Percentiles rank a stretch among this genome's conserved stretches.
phyloP scores from a whole-genome alignment of 37 sponge, comb jelly and placozoan species.

The Amphimedon queenslandica region DNA sequence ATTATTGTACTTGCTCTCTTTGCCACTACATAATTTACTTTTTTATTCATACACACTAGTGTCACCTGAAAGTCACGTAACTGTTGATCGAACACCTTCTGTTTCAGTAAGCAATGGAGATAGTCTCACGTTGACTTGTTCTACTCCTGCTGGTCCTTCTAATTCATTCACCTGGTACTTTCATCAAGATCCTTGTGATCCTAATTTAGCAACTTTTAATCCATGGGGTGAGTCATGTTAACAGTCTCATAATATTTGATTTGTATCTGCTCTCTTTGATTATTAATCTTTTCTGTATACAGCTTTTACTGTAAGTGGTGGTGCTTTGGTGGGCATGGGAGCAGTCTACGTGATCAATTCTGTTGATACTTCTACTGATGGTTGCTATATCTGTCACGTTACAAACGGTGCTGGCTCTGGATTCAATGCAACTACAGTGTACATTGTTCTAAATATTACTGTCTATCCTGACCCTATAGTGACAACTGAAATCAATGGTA shows the following conservation, averaged over 20 bases:
- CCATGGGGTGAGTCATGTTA: neutral
- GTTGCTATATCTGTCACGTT: constrained; percentile 34
- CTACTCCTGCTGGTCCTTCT: constrained; percentile 40
- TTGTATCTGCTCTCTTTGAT: neutral
- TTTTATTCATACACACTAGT: no score
- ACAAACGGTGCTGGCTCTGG: constrained; percentile 26
- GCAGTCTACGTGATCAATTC: neutral
- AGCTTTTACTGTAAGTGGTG: no score
- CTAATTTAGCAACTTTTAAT: no score
- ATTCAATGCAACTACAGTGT: constrained; percentile 5
- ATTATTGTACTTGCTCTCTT: no score
- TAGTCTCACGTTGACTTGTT: constrained; percentile 10
- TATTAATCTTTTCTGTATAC: neutral
- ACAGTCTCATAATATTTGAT: neutral
- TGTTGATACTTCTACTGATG: constrained; percentile 20
- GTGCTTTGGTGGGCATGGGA: no score
- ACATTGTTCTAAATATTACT: constrained; percentile 3
- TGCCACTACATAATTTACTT: no score
- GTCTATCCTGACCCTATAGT: constrained; percentile 4
- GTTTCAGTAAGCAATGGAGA: neutral
- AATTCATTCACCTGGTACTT: constrained; percentile 48
- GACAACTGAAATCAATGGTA: neutral
- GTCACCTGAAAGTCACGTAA: neutral
- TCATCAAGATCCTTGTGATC: no score
- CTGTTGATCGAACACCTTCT: no score